phyloP scores from a whole-genome alignment of 1,140 invertebrate species.

The Drosophila seguyi region DNA sequence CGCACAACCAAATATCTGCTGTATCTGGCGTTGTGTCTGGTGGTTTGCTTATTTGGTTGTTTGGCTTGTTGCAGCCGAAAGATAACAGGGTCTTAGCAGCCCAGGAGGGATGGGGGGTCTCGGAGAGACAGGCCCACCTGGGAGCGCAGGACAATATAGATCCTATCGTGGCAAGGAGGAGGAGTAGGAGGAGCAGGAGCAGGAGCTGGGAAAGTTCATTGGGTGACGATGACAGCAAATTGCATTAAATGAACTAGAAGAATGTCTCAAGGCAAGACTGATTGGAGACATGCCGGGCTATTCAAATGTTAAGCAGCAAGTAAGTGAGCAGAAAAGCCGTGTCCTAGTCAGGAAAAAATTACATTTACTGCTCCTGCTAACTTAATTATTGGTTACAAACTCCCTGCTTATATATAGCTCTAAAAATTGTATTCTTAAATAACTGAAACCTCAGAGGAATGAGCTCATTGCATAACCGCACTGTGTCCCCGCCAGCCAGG shows the following conservation, averaged over 20 bases:
- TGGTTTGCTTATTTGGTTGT: conserved; percentile 38
- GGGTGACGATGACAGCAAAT: conserved; percentile 54
- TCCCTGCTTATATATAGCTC: background rate
- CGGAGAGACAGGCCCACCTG: conserved; percentile 16
- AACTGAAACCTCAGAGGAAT: background rate
- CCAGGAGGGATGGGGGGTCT: background rate
- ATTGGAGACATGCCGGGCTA: conserved; percentile 35
- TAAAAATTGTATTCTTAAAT: background rate
- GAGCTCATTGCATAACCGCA: too few relatives aligned
- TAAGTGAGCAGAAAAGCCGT: conserved; percentile 17
- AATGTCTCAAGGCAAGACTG: conserved; percentile 46
- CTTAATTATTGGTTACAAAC: background rate
- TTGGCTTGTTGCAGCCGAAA: conserved; percentile 46
- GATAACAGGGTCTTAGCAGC: conserved; percentile 37
- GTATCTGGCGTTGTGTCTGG: conserved; percentile 19
- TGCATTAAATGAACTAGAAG: conserved; percentile 61
- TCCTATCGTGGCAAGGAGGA: background rate
- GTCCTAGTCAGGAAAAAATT: background rate
- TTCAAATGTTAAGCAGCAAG: conserved; percentile 25
- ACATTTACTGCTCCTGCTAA: background rate
- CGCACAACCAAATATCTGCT: conserved; percentile 12
- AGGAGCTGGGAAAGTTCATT: conserved; percentile 17
- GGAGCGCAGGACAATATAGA: conserved; percentile 36
- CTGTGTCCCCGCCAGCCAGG: conserved; percentile 10
- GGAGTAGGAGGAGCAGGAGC: background rate